Evolutionary conservation across 2,888 invertebrate species (phyloP), one percentile per base, ranked within the genome.

Genomic region (Eupithecia abbreviata): DNA sequence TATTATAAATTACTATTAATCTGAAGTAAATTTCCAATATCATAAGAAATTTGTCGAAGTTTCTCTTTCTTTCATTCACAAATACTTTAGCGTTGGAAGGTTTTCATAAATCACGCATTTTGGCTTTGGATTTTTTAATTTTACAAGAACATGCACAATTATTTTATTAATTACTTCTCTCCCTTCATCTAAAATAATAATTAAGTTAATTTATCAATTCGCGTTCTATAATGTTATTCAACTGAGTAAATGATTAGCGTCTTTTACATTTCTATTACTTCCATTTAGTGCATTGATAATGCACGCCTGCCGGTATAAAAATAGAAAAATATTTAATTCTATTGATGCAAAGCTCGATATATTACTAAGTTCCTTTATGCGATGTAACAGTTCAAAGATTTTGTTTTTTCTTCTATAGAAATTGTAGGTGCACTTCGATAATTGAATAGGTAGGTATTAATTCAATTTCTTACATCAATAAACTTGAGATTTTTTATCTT

Each of bases 241-340:
- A 86, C 86, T 74, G 70, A 76, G 76, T 58, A 62, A 71, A 45
- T 83, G 83, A 84, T 80, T 77, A 81, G 81, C 79, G 74, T 81
- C 74, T 76, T 85, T 84, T 84, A 84, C 83, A 84, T 85, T 84
- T 83, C 84, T 81, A 83, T 82, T 83, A 82, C 83, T 82, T 80
- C 80, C 79, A 76, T 86, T 84, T 84, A 80, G 81, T 85, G 81
- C 76, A 70, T 71, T 18, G 80, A 87, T 91, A 90, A 89, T 91
- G 91, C 91, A 89, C 88, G 86, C 85, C 86, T 82, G 75, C 75
- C 66, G 72, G 68, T 82, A 81, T 80, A 81, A 79, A 81, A 78
- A 79, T 81, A 82, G 80, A 81, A 83, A 81, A 81, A 82, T 81
- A 80, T 74, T 47, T 73, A 43, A 69, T 72, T 66, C 68, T 74